Evolutionary conservation across 2,797 vertebrate species (phyloP), one percentile per base, ranked within the genome.

Genomic region (Heterohyrax brucei): DNA sequence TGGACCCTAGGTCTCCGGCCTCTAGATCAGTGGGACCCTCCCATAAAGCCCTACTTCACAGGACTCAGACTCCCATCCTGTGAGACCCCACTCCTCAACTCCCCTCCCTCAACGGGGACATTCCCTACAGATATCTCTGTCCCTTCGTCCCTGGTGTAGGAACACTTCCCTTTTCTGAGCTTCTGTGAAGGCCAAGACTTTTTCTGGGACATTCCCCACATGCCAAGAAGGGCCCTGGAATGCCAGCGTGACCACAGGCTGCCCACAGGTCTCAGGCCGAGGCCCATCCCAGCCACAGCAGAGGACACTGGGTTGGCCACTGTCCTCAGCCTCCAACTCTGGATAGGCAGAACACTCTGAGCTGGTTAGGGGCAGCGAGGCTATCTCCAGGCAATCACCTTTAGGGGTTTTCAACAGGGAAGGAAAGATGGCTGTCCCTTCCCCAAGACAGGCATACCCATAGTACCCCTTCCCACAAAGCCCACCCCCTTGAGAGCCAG

Each of bases 151-250:
- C 5, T 56, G 0, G 4, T 44, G 22, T 14, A 53, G 78, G 77
- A 86, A 56, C 59, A 33, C 92, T 93, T 97, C 90, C 93, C 96
- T 88, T 90, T 96, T 92, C 96, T 92, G 70, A 91, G 80, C 87
- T 50, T 83, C 53, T 72, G 33, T 0, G 6, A 84, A 96, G 89
- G 72, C 73, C 70, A 9, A 61, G 62, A 75, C n/a, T 89, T 96
- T 89, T 75, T 66, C 92, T 85, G 76, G 91, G 95, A 96, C 97
- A 97, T 97, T 97, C 97, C 95, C 97, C 82, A 81, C 87, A 96
- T 97, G 96, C 97, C 95, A 61, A 16, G 88, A 83, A 79, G 80
- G 96, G 89, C 93, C 95, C 75, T 91, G 93, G 97, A 96, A 97
- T 97, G 97, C 95, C 96, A 75, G 75, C 19, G 6, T 59, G 83